Conservation (phyloP, 2,113 vertebrate species). For the Peromyscus maniculatus region DNA sequence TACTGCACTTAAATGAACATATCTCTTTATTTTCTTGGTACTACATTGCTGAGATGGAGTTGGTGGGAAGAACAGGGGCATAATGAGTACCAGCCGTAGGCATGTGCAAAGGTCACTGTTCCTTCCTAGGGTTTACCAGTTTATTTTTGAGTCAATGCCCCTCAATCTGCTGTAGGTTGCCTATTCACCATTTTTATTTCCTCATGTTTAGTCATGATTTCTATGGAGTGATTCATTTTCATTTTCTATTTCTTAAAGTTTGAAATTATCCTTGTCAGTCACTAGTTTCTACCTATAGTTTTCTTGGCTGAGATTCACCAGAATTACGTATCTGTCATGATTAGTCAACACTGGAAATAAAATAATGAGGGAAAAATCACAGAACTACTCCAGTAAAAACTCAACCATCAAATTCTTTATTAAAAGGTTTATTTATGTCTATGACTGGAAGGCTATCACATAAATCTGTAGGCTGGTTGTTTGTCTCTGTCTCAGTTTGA, state of each 20-base stretch:
- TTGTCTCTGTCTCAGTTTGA: neutral
- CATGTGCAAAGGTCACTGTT: rapidly evolving
- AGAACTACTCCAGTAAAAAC: slow-evolving; percentile 29
- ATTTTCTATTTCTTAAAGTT: neutral
- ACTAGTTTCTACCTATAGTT: neutral
- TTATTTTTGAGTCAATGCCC: neutral
- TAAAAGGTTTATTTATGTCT: neutral
- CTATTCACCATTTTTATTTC: neutral
- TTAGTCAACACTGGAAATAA: neutral
- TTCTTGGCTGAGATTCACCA: neutral
- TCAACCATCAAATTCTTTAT: slow-evolving; percentile 32
- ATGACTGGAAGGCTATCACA: neutral
- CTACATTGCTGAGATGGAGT: neutral
- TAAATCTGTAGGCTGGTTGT: neutral
- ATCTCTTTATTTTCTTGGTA: neutral
- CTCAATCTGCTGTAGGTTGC: neutral
- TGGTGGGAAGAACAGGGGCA: neutral
- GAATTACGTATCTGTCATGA: neutral
- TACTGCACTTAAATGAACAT: neutral
- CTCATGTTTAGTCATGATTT: neutral
- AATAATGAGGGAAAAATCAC: neutral
- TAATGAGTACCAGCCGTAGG: neutral
- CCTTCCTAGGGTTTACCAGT: neutral
- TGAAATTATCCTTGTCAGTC: neutral
- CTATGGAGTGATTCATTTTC: neutral